A percentile compares a stretch with the other conserved stretches of the same genome.
phyloP scores from a whole-genome alignment of 1,140 invertebrate species.

The Acromyrmex echinatior region DNA sequence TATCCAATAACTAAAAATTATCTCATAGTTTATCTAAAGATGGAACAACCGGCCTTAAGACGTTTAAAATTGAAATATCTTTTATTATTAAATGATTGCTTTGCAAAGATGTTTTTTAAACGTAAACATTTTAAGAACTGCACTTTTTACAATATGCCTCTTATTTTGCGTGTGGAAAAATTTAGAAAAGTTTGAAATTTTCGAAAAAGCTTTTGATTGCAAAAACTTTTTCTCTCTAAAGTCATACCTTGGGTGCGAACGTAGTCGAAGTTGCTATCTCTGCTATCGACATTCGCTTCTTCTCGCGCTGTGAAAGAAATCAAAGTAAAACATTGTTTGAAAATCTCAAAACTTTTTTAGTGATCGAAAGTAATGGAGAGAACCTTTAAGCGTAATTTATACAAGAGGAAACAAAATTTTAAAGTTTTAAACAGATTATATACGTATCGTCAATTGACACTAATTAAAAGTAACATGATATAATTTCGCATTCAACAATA shows the following conservation, averaged over 20 bases:
- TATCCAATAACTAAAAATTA: no score
- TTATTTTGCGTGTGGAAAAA: not conserved
- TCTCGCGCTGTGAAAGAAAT: not conserved
- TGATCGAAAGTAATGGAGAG: not conserved
- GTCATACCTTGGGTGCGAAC: not conserved
- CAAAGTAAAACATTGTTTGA: conserved; percentile 10
- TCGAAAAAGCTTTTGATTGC: not conserved
- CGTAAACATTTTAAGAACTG: no score
- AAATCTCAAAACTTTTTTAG: conserved; percentile 24
- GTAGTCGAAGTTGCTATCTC: conserved; percentile 14
- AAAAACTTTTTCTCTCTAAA: not conserved
- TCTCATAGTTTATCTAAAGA: no score
- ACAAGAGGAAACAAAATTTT: not conserved
- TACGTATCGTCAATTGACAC: no score
- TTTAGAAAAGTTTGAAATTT: conserved; percentile 15
- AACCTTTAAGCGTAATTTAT: not conserved
- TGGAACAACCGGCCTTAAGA: no score
- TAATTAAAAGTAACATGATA: not conserved
- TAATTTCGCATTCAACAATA: no score
- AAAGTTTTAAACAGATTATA: not conserved
- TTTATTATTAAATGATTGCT: no score
- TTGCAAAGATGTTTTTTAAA: no score
- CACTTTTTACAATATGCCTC: no score
- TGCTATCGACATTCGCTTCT: not conserved
- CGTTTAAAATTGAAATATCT: no score